Evolutionary conservation across 2,888 invertebrate species (phyloP).

Genomic region (Eilema sororculum): DNA sequence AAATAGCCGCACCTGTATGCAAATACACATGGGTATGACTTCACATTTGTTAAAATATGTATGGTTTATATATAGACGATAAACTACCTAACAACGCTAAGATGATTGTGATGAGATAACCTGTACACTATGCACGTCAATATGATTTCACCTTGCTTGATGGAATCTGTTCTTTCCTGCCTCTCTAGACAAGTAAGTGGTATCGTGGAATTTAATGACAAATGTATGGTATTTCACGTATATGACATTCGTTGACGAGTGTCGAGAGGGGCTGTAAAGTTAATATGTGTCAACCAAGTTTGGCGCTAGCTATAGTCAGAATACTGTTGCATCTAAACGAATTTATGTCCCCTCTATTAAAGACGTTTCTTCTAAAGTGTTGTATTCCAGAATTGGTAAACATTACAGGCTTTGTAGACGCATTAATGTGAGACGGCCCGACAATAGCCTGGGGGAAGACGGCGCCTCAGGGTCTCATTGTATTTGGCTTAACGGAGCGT

Average conservation of each 20-base stretch:
- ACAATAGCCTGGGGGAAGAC: constrained; percentile 43
- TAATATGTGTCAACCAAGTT: too few relatives aligned
- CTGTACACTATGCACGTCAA: not conserved
- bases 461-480: constrained; percentile 53
- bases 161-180: too few relatives aligned
- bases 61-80: not conserved
- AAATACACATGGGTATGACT: constrained; percentile 12
- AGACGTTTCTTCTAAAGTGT: constrained; percentile 11
- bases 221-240: too few relatives aligned
- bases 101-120: not conserved
- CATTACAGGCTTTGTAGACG: constrained; percentile 43
- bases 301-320: not conserved
- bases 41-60: not conserved
- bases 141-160: too few relatives aligned
- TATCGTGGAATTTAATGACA: too few relatives aligned
- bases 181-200: too few relatives aligned
- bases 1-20: constrained; percentile 38
- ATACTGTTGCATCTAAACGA: not conserved
- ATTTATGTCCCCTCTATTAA: constrained; percentile 5
- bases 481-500: constrained; percentile 44
- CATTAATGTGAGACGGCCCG: constrained; percentile 44
- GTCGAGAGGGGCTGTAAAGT: too few relatives aligned
- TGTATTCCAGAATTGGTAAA: constrained; percentile 32
- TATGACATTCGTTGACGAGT: too few relatives aligned
- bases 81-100: not conserved